A percentile compares a stretch with the other conserved stretches of the same genome.
phyloP scores from a whole-genome alignment of 2,888 invertebrate genomes.

The Tenthredo amoena region DNA sequence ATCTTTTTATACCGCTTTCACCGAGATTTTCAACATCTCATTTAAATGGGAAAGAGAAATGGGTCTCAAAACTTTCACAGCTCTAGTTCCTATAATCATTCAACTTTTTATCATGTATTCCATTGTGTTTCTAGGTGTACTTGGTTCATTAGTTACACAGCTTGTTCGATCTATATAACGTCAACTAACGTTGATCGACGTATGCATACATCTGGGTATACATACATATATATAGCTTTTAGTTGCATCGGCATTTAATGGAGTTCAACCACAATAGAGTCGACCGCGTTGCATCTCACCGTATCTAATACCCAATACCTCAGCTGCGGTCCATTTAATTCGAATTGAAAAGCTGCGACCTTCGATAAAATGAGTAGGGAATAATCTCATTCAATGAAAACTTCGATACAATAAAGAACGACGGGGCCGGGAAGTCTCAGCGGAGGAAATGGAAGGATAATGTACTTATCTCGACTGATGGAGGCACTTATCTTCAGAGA shows the following conservation, averaged over 20 bases:
- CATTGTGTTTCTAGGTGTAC: background rate
- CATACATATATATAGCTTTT: background rate
- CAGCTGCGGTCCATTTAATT: background rate
- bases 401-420: background rate
- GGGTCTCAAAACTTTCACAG: background rate
- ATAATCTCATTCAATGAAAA: conserved; percentile 1
- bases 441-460: conserved; percentile 11
- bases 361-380: background rate
- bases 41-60: background rate
- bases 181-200: background rate
- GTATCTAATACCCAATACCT: conserved; percentile 18
- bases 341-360: background rate
- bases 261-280: conserved; percentile 28
- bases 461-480: conserved; percentile 3
- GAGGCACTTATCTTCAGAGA: background rate
- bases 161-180: background rate
- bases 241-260: conserved; percentile 19
- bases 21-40: background rate
- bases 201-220: background rate
- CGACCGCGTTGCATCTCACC: background rate
- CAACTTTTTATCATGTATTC: background rate
- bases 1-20: background rate
- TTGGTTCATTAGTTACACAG: background rate
- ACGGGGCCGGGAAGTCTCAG: background rate
- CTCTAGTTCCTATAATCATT: background rate